These are phyloP conservation scores for Aselliscus stoliczkanus DNA, from an alignment of 2,797 vertebrate species.

Conservation along the genomic window DNA sequence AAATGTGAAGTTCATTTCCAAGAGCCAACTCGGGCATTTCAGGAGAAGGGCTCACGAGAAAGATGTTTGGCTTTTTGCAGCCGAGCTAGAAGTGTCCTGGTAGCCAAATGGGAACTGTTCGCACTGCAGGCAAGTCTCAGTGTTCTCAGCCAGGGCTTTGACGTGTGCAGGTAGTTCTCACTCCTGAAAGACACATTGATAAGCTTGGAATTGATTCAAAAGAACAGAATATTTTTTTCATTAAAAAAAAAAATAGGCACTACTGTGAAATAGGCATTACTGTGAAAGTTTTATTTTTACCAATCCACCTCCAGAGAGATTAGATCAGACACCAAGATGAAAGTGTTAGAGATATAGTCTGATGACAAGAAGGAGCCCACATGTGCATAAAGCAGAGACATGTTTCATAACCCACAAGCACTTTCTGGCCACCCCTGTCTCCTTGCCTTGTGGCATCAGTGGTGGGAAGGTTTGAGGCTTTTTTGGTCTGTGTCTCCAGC, in stretches of 20 bases:
- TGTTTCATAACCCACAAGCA: neutral
- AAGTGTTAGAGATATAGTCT: neutral
- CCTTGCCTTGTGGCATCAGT: accelerated
- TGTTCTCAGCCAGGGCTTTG: neutral
- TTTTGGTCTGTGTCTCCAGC: neutral
- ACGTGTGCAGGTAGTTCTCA: neutral
- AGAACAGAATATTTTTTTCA: neutral
- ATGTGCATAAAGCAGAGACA: accelerated
- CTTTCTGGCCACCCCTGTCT: neutral
- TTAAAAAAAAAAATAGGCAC: neutral
- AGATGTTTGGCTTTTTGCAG: neutral
- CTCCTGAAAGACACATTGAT: neutral
- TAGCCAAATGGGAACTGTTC: neutral
- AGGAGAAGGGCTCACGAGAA: neutral
- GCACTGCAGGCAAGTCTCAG: accelerated
- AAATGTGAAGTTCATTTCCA: neutral
- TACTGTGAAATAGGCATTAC: neutral
- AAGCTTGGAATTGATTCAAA: neutral
- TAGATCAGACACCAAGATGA: neutral
- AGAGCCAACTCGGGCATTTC: neutral
- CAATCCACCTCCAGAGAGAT: neutral
- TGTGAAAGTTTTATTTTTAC: neutral
- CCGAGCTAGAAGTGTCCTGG: neutral
- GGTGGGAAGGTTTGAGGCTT: neutral
- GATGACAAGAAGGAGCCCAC: neutral